Conservation (phyloP, 2,888 invertebrate species). For the Tipula confusa region DNA sequence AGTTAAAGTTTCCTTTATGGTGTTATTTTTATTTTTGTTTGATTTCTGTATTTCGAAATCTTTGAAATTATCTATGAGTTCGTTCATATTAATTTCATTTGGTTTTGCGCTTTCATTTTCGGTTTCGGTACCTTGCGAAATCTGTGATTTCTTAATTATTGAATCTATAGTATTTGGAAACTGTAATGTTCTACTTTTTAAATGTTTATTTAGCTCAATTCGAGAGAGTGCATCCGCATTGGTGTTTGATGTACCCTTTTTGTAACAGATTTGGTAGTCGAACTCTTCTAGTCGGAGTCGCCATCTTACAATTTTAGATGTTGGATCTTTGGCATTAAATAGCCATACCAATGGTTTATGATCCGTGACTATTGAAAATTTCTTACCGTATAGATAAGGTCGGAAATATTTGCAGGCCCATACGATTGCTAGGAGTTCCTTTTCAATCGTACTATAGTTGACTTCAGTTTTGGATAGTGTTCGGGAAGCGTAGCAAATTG, state of each 20-base stretch:
- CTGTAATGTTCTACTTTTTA: too few relatives aligned
- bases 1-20: not conserved
- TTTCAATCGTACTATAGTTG: not conserved
- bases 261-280: not conserved
- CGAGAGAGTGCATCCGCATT: not conserved
- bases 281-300: not conserved
- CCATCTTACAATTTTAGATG: not conserved
- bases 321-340: too few relatives aligned
- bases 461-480: not conserved
- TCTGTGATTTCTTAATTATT: too few relatives aligned
- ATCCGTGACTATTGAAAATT: constrained; percentile 39
- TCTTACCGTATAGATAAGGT: constrained; percentile 39
- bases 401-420: constrained; percentile 36
- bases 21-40: not conserved
- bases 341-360: constrained; percentile 37
- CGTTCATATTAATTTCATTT: too few relatives aligned
- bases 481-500: not conserved
- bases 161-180: too few relatives aligned
- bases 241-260: too few relatives aligned
- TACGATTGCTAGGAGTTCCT: not conserved
- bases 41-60: too few relatives aligned
- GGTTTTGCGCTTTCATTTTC: too few relatives aligned
- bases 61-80: too few relatives aligned
- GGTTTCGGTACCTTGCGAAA: too few relatives aligned
- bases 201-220: not conserved